Base-by-base conservation (phyloP, 2,888 invertebrate species). In the Fragum fragum region DNA sequence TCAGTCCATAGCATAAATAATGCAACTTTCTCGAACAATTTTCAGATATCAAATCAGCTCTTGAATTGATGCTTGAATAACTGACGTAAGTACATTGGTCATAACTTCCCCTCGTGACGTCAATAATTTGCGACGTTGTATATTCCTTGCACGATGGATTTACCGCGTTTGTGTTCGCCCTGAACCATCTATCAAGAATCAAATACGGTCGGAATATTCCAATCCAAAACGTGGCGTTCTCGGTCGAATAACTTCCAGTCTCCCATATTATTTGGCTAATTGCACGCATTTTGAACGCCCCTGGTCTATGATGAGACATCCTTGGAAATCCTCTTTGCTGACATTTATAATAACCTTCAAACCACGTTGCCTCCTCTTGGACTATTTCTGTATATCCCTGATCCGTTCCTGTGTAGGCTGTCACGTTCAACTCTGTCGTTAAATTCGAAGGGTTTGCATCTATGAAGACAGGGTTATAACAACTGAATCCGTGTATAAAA, bases 161-260 rank as follows among this genome's bases (percentile, higher is more conserved):
- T 39, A n/a, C 5, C 2, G 6, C 23, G 42, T 21, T 66, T 11
- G 11, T 9, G 14, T 42, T 39, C 3, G 66, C 6, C 14, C 66
- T 32, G 23, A 26, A 66, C 66, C 66, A 66, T 7, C 42, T 21
- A 26, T 39, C 66, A 11, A 66, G 42, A 6, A 14, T 42, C 29
- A 66, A 26, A 26, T 66, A 66, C 42, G 66, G 66, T 6, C 66
- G 66, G 23, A 66, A 66, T n/a, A 66, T 36, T 66, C 66, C 66
- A 23, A 42, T n/a, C 66, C 66, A 66, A 42, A 66, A 66, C 23
- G 39, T 36, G 23, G 66, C 42, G 29, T 66, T 66, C 7, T 14
- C 9, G 6, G 42, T 66, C 23, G 66, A 42, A 26, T 66, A 66
- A 42, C 21, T 23, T n/a, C 29, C 36, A 11, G 21, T 9, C 42